Evolutionary conservation across 2,113 vertebrate species (phyloP).

Genomic region (Ovibos moschatus): DNA sequence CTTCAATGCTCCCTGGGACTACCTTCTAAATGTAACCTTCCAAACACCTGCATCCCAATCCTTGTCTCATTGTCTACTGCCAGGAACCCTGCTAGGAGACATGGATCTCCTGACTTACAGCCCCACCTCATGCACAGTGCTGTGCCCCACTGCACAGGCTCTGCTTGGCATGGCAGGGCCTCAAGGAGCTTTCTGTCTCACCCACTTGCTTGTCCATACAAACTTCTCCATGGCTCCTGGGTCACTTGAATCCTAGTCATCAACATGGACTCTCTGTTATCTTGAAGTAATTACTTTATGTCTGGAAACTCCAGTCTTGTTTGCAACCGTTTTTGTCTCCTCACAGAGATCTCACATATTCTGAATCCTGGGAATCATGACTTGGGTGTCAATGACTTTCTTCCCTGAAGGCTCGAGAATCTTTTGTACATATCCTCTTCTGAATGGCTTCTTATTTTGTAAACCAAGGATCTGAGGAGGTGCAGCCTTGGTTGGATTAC

Average conservation of each 20-base stretch:
- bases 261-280: not conserved
- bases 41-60: not conserved
- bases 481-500: not conserved
- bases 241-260: not conserved
- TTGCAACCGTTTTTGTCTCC: not conserved
- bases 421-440: not conserved
- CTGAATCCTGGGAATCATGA: not conserved
- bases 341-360: not conserved
- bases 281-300: constrained; percentile 21
- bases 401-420: not conserved
- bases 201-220: not conserved
- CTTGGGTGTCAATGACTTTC: not conserved
- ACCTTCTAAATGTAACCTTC: not conserved
- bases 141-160: not conserved
- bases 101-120: not conserved
- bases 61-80: not conserved
- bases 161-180: not conserved
- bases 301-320: not conserved
- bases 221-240: not conserved
- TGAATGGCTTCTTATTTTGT: not conserved
- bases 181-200: not conserved
- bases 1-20: not conserved
- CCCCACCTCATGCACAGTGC: rapidly evolving
- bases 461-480: not conserved
- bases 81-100: not conserved